Evolutionary conservation across 2,113 vertebrate genomes (phyloP).

Genomic region (Rhynchomys soricoides): DNA sequence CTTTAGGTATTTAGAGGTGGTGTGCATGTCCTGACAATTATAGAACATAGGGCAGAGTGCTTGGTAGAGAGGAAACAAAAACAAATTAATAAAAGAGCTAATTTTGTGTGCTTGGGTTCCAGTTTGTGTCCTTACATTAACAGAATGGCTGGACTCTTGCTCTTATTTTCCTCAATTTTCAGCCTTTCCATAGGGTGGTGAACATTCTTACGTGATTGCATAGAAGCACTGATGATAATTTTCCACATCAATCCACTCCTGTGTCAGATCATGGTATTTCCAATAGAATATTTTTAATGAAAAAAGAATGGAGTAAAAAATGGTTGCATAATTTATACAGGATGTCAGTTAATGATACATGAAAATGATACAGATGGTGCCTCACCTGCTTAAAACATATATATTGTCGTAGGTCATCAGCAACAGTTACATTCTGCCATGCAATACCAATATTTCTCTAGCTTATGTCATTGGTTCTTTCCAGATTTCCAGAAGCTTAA

Average conservation of each 20-base stretch:
- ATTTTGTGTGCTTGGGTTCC: background rate
- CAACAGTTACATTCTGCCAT: background rate
- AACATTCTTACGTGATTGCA: background rate
- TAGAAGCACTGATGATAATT: background rate
- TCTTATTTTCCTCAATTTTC: background rate
- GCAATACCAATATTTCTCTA: background rate
- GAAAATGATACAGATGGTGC: background rate
- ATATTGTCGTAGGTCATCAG: background rate
- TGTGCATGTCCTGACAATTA: background rate
- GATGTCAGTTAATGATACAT: slow-evolving; percentile 13
- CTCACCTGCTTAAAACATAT: slow-evolving; percentile 41
- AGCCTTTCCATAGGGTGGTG: background rate
- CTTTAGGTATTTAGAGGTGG: background rate
- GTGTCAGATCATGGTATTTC: background rate
- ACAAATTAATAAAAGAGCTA: background rate
- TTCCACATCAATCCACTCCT: background rate
- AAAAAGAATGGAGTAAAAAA: background rate
- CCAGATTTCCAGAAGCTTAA: slow-evolving; percentile 6
- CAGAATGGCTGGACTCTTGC: background rate
- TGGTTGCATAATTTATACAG: slow-evolving; percentile 10
- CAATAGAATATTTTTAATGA: slow-evolving; percentile 32
- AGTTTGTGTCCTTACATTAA: background rate
- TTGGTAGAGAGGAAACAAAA: background rate
- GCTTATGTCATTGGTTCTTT: background rate
- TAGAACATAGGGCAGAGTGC: background rate